phyloP scores from a whole-genome alignment of 2,888 invertebrate genomes.

The Microctonus hyperodae region DNA sequence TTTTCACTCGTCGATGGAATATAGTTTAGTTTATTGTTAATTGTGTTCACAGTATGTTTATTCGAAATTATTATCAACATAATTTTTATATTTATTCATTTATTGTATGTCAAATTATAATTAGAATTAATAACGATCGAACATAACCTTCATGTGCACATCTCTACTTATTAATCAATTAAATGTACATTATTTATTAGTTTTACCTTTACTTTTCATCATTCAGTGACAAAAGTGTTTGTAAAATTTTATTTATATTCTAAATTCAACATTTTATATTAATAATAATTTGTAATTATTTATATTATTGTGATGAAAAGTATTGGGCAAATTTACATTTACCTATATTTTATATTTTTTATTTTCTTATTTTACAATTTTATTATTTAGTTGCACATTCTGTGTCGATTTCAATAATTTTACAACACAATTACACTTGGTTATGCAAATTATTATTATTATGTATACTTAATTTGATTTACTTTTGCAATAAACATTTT shows the following conservation, averaged over 20 bases:
- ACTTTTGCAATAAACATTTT: slow-evolving; percentile 27
- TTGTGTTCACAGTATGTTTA: background rate
- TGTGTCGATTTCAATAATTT: background rate
- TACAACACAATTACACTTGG: slow-evolving; percentile 11
- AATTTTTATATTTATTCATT: background rate
- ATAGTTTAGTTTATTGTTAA: background rate
- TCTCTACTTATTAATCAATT: background rate
- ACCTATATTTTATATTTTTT: background rate
- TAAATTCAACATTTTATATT: too few relatives aligned
- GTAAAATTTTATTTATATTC: background rate
- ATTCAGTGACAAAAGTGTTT: too few relatives aligned
- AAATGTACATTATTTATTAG: slow-evolving; percentile 11
- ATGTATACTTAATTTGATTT: slow-evolving; percentile 19
- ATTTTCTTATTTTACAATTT: background rate
- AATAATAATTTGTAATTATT: background rate
- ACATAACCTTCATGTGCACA: background rate
- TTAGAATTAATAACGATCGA: background rate
- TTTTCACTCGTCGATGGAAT: background rate
- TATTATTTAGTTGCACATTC: background rate
- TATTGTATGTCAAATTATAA: background rate
- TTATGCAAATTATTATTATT: slow-evolving; percentile 14
- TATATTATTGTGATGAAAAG: background rate
- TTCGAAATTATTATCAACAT: background rate
- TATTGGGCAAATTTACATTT: background rate
- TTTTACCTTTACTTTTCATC: slow-evolving; percentile 20